These are phyloP conservation scores for Petrolisthes cinctipes DNA, from an alignment of 2,888 invertebrate genomes.

Conservation along the genomic window DNA sequence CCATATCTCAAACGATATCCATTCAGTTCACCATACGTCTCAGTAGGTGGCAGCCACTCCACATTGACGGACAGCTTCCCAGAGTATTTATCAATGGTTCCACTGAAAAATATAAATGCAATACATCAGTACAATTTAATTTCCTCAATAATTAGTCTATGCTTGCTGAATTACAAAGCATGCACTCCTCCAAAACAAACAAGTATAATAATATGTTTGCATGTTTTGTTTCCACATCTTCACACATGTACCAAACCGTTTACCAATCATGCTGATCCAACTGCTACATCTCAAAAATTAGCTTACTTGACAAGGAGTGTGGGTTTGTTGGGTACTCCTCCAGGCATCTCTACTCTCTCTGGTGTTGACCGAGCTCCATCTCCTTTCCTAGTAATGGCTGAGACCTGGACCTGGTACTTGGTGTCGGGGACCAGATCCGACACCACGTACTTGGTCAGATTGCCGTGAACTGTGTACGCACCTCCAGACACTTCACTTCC, in stretches of 20 bases:
- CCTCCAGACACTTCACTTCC: conserved; percentile 33
- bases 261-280: too few species aligned
- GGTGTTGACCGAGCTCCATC: conserved; percentile 93
- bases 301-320: conserved; percentile 82
- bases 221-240: too few species aligned
- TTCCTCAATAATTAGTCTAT: too few species aligned
- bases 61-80: conserved; percentile 90
- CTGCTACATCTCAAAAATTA: too few species aligned
- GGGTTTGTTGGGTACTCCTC: conserved; percentile 90
- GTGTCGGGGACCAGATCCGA: conserved; percentile 95
- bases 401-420: conserved; percentile 88
- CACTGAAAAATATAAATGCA: conserved; percentile 67
- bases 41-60: conserved; percentile 91
- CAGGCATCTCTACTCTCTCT: conserved; percentile 88
- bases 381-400: conserved; percentile 95
- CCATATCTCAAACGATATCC: conserved; percentile 91
- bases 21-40: conserved; percentile 88
- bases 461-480: conserved; percentile 73
- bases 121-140: background rate
- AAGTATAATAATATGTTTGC: too few species aligned
- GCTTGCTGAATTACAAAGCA: too few species aligned
- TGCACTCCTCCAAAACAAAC: too few species aligned
- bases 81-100: conserved; percentile 85
- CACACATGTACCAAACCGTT: too few species aligned
- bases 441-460: conserved; percentile 82